These are phyloP conservation scores for Rugalucina vietnamica DNA, from an alignment of 2,888 invertebrate genomes.

Conservation along the genomic window DNA sequence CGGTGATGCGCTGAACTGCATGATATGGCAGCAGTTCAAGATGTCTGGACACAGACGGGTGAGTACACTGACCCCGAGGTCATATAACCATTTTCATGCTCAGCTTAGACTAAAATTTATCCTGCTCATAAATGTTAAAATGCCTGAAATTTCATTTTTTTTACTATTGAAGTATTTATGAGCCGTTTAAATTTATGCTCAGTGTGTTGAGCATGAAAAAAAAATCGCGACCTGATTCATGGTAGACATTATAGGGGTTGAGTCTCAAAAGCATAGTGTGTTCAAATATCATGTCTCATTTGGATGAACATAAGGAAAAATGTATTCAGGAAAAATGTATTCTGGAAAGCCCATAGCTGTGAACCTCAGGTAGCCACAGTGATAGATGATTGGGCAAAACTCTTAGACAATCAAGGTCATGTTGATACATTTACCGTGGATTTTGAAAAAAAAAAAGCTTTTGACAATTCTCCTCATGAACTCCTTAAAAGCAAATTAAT, in stretches of 20 bases:
- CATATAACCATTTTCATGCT: not conserved
- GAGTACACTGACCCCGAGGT: not conserved
- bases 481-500: too few relatives aligned
- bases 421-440: too few relatives aligned
- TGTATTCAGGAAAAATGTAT: too few relatives aligned
- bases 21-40: not conserved
- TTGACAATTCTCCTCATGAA: too few relatives aligned
- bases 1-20: too few relatives aligned
- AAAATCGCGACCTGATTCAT: not conserved
- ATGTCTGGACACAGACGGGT: slow-evolving; percentile 5
- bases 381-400: too few relatives aligned
- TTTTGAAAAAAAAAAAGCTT: too few relatives aligned
- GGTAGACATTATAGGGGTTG: not conserved
- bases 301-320: not conserved
- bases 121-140: not conserved
- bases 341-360: too few relatives aligned
- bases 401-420: too few relatives aligned
- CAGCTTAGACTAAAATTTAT: not conserved
- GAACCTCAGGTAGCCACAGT: too few relatives aligned
- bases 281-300: not conserved
- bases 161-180: not conserved
- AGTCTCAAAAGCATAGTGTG: not conserved
- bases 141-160: not conserved
- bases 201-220: not conserved
- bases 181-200: not conserved